phyloP scores from a whole-genome alignment of 2,797 vertebrate genomes.

The Discoglossus pictus region DNA sequence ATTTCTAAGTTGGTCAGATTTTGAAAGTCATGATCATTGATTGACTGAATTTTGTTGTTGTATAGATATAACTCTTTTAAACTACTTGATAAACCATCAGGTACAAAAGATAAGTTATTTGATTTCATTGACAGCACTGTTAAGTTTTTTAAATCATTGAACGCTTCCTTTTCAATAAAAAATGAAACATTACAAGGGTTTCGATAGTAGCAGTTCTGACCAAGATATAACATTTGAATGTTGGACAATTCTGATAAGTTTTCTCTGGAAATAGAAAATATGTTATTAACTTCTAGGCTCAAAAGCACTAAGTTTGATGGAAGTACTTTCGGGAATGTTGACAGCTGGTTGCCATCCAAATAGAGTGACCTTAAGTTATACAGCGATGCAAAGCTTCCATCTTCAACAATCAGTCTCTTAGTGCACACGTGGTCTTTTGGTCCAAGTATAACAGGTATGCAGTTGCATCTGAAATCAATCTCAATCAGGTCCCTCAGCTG shows the following conservation, averaged over 20 bases:
- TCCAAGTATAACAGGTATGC: slow-evolving; percentile 82
- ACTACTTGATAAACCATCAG: slow-evolving; percentile 73
- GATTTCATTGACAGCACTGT: slow-evolving; percentile 85
- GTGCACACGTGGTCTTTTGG: slow-evolving; percentile 82
- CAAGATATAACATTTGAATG: slow-evolving; percentile 81
- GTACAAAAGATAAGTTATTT: slow-evolving; percentile 86
- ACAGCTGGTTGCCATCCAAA: slow-evolving; percentile 89
- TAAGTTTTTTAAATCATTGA: slow-evolving; percentile 76
- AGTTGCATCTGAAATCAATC: slow-evolving; percentile 94
- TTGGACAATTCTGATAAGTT: slow-evolving; percentile 80
- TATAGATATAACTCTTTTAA: slow-evolving; percentile 88
- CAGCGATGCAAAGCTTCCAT: slow-evolving; percentile 75
- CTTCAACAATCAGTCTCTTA: slow-evolving; percentile 63
- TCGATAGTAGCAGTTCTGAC: slow-evolving; percentile 93
- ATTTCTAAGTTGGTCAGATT: slow-evolving; percentile 80
- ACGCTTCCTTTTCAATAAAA: slow-evolving; percentile 76
- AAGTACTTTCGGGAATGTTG: slow-evolving; percentile 79
- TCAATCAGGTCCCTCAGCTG: slow-evolving; percentile 80
- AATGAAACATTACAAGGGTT: slow-evolving; percentile 90
- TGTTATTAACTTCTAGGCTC: slow-evolving; percentile 90
- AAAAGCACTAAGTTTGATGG: slow-evolving; percentile 79
- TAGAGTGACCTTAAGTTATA: slow-evolving; percentile 80
- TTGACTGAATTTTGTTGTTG: slow-evolving; percentile 81
- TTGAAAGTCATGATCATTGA: slow-evolving; percentile 77
- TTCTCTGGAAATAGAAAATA: slow-evolving; percentile 72